Evolutionary conservation across 2,888 invertebrate species (phyloP), one percentile per base, ranked within the genome.

Genomic region (Laothoe populi): DNA sequence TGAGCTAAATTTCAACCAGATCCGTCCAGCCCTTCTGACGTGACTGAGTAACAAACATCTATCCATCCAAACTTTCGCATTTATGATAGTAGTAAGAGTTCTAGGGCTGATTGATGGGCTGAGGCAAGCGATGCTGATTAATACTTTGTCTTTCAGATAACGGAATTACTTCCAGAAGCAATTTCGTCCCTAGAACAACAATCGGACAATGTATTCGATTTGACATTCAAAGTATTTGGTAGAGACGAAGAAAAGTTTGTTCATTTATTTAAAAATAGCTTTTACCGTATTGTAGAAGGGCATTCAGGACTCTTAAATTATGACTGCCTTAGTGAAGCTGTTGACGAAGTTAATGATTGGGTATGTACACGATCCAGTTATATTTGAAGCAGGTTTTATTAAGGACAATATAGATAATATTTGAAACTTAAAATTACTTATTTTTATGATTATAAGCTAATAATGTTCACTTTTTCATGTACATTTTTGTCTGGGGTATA

Each of bases 61-160:
- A n/a, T n/a, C n/a, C n/a, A n/a, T n/a, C n/a, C n/a, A n/a, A n/a
- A n/a, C n/a, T n/a, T n/a, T n/a, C n/a, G n/a, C n/a, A n/a, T n/a
- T n/a, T n/a, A n/a, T n/a, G n/a, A n/a, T n/a, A n/a, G n/a, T n/a
- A n/a, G n/a, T n/a, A n/a, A n/a, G n/a, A n/a, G n/a, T n/a, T n/a
- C n/a, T n/a, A n/a, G n/a, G n/a, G n/a, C n/a, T n/a, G n/a, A n/a
- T n/a, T n/a, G n/a, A n/a, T n/a, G n/a, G n/a, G n/a, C n/a, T n/a
- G n/a, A n/a, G n/a, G n/a, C n/a, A n/a, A n/a, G n/a, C n/a, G n/a
- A n/a, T n/a, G n/a, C n/a, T n/a, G n/a, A n/a, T n/a, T n/a, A n/a
- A n/a, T n/a, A n/a, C n/a, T n/a, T n/a, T n/a, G n/a, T n/a, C n/a
- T 45, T 45, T 19, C 45, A 45, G 45, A 45, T 45, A 16, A 45